Conservation (phyloP, 2,888 invertebrate genomes). For the Spisula solida region DNA sequence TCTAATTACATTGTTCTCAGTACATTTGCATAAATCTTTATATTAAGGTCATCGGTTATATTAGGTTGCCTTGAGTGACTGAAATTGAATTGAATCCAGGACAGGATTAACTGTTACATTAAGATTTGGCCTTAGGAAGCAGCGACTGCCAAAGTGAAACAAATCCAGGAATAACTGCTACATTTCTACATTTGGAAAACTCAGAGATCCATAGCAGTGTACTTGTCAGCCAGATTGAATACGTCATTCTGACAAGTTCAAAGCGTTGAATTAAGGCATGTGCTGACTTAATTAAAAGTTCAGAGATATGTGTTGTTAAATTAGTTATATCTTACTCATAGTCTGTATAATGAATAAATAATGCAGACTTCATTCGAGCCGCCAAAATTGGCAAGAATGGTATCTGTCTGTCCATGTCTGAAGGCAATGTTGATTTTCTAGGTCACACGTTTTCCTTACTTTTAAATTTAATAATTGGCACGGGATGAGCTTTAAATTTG, state of each 20-base stretch:
- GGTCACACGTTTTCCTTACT: not conserved
- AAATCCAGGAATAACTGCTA: not conserved
- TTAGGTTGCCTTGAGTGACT: too few relatives aligned
- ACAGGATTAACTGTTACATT: too few relatives aligned
- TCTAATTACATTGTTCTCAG: too few relatives aligned
- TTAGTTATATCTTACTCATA: not conserved
- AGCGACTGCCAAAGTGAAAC: not conserved
- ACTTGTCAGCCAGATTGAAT: not conserved
- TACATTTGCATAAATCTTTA: not conserved
- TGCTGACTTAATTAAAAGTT: not conserved
- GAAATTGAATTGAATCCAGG: too few relatives aligned
- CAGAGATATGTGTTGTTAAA: not conserved
- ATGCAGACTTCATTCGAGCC: not conserved
- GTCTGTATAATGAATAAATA: conserved; percentile 10
- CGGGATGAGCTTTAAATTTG: too few relatives aligned
- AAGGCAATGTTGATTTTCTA: not conserved
- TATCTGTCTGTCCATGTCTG: not conserved
- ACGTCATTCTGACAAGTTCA: too few relatives aligned
- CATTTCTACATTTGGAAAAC: not conserved
- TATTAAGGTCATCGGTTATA: not conserved
- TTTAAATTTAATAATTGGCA: too few relatives aligned
- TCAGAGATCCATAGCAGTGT: too few relatives aligned
- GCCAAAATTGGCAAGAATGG: not conserved
- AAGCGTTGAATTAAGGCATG: not conserved
- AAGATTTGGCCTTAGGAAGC: too few relatives aligned